These are phyloP conservation scores for Neodon shergylaensis DNA, from an alignment of 2,113 vertebrate genomes.

Conservation along the genomic window DNA sequence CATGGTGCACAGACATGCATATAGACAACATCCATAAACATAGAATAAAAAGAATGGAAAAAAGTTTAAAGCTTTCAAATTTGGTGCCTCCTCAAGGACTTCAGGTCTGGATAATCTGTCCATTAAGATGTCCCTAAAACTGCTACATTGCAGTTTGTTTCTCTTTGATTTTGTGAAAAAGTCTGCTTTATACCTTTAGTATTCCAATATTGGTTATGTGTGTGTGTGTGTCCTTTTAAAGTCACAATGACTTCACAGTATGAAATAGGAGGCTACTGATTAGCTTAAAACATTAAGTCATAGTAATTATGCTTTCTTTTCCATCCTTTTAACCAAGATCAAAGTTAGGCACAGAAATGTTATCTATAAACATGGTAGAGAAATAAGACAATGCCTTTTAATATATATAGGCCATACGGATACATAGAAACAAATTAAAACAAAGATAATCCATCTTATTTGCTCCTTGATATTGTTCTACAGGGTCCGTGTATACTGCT, in stretches of 20 bases:
- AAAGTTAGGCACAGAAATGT: not conserved
- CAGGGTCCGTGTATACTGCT: not conserved
- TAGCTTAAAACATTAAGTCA: not conserved
- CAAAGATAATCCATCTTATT: not conserved
- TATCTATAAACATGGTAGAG: slow-evolving; percentile 1
- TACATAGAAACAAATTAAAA: not conserved
- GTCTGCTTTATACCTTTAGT: not conserved
- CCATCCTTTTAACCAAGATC: not conserved
- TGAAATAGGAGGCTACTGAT: not conserved
- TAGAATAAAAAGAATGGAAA: not conserved
- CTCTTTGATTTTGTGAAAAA: not conserved
- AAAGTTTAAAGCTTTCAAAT: not conserved
- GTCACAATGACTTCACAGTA: not conserved
- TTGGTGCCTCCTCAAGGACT: not conserved
- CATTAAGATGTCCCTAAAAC: not conserved
- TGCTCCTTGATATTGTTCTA: not conserved
- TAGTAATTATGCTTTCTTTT: not conserved
- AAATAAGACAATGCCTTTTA: slow-evolving; percentile 49
- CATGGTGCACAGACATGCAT: not conserved
- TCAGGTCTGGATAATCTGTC: not conserved
- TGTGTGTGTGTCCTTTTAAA: not conserved
- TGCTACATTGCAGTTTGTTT: not conserved
- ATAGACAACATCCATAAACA: not conserved
- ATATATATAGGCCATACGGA: not conserved
- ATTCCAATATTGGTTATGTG: not conserved